Evolutionary conservation across 2,797 vertebrate genomes (phyloP).

Genomic region (Danio jaintianensis): DNA sequence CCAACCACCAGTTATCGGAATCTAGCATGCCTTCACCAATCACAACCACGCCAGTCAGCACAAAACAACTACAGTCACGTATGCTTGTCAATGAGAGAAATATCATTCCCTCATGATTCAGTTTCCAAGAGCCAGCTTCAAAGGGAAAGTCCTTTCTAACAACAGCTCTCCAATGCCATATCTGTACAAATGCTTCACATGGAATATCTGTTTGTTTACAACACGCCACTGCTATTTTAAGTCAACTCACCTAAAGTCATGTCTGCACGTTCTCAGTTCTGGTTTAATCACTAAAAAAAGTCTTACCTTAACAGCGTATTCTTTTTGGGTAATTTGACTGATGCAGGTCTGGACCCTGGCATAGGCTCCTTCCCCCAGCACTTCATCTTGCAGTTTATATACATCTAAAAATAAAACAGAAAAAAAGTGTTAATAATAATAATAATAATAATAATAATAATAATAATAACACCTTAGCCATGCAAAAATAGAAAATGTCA

Average conservation of each 20-base stretch:
- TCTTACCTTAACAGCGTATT: constrained; percentile 95
- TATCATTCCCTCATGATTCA: constrained; percentile 8
- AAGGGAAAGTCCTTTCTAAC: constrained; percentile 32
- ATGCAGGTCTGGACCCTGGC: constrained; percentile 94
- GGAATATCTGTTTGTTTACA: neutral
- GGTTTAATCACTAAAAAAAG: neutral
- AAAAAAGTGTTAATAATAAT: neutral
- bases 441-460: too few species aligned
- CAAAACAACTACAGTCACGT: constrained; percentile 27
- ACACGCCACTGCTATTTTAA: neutral
- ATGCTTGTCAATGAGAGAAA: neutral
- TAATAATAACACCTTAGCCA: neutral
- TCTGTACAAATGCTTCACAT: neutral
- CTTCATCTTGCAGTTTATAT: constrained; percentile 94
- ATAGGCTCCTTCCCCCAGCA: constrained; percentile 94
- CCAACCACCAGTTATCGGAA: constrained; percentile 23
- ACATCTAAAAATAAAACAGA: constrained; percentile 82
- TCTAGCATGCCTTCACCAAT: constrained; percentile 41
- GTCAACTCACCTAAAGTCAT: neutral
- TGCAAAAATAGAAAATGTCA: neutral
- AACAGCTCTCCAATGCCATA: neutral
- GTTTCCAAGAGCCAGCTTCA: constrained; percentile 23
- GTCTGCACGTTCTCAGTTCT: neutral
- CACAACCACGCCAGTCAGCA: constrained; percentile 39
- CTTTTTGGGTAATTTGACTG: constrained; percentile 96